Base-by-base conservation (phyloP, 2,797 vertebrate species). In the Dipus sagitta region DNA sequence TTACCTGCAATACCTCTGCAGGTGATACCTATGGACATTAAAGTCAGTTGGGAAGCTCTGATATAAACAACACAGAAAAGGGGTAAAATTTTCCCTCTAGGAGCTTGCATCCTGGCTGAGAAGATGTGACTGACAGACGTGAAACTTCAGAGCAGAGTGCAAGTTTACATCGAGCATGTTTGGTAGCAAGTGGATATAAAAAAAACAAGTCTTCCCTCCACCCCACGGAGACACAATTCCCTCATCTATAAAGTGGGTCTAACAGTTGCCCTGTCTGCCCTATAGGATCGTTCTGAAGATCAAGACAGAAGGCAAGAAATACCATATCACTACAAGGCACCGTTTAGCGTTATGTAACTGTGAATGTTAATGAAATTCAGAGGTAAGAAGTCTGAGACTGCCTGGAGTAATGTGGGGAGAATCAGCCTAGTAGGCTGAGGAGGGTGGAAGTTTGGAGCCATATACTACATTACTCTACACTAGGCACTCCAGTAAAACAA, bases 271-370 rank as follows among this genome's bases (percentile, higher is more conserved):
- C 58, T 21, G 2, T 77, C 52, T 38, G 14, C 38, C 18, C 75
- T 47, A 54, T 0, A n/a, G 47, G n/a, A 54, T 7, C 9, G 2
- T 60, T 28, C 82, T 71, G 13, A 30, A 87, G 65, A 86, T 52
- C 38, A 38, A 70, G 54, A 38, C 78, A 67, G 60, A 85, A 60
- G 42, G 14, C 1, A 13, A 21, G 24, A 72, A 71, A 83, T 4
- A 17, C 7, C 13, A n/a, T 11, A 47, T 14, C 18, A 10, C 8
- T 23, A 2, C 1, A 6, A 58, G 38, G 5, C 28, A 17, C 26
- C 4, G 3, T 10, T 74, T 34, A 32, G 32, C 7, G 26, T 24
- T 54, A 14, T 0, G 0, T n/a, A 58, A 42, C 15, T 52, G 62
- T 82, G 30, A 62, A n/a, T 18, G 7, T 52, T n/a, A n/a, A 6